A percentile compares a stretch with the other conserved stretches of the same genome.
phyloP scores from a whole-genome alignment of 1,140 invertebrate species.

The Leptopilina boulardi region DNA sequence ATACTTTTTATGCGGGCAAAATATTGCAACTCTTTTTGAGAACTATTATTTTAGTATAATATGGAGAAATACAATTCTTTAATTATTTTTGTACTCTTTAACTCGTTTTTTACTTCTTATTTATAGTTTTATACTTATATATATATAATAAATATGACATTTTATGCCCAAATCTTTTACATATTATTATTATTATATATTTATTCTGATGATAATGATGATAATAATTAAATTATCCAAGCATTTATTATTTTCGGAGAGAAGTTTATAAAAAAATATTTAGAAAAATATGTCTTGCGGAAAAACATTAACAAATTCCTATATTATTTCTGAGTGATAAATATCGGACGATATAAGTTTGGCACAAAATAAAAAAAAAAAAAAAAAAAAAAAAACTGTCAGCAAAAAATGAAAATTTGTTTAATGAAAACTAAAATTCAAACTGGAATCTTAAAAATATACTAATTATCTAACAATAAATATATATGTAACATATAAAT shows the following conservation, averaged over 20 bases:
- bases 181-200: background rate
- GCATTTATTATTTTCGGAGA: background rate
- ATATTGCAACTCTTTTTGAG: background rate
- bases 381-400: no score
- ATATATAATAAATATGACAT: background rate
- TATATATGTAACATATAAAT: no score
- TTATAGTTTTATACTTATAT: no score
- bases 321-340: no score
- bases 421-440: no score
- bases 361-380: no score
- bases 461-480: no score
- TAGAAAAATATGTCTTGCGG: constrained; percentile 12
- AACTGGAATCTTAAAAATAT: no score
- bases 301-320: background rate
- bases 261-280: constrained; percentile 8
- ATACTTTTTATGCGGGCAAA: background rate
- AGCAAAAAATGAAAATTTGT: no score
- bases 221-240: background rate
- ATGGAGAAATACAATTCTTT: constrained; percentile 3
- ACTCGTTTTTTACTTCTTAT: background rate
- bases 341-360: background rate
- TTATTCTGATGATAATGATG: background rate
- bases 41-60: constrained; percentile 12
- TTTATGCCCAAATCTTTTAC: background rate
- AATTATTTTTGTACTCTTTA: background rate